Evolutionary conservation across 2,113 vertebrate genomes (phyloP), one percentile per base, ranked within the genome.

Genomic region (Anhinga rufa): DNA sequence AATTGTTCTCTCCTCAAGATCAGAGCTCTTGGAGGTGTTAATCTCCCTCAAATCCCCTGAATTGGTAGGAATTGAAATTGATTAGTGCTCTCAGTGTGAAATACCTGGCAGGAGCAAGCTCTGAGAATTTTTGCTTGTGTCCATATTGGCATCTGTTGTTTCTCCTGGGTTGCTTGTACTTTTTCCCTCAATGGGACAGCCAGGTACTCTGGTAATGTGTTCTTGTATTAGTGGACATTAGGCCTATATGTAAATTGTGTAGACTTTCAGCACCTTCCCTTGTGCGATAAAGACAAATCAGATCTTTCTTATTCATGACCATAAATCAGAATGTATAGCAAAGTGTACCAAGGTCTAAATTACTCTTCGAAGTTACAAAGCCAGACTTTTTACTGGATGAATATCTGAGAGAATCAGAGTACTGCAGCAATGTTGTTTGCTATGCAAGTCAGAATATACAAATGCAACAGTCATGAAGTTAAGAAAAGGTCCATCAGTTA

Each of bases 11-110:
- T 88, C n/a, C 62, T 93, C 80, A 75, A 65, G 90, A 78, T 78
- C 68, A 36, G 49, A 61, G 48, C 32, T 84, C 28, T 51, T 61
- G 36, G 40, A 88, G 60, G 26, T 32, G 11, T 79, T 92, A 74
- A 82, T 79, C 82, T 95, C 31, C 40, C 66, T 82, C 65, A 93
- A 85, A 89, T 94, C 52, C 91, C 49, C 65, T 61, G 52, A 69
- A 91, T 89, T 83, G 62, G 80, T 82, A 76, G 72, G 57, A 91
- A 92, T 64, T 90, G 68, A 90, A 94, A 77, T 90, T 66, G 71
- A 81, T 95, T 78, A 68, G 76, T 88, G 55, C 83, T 90, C 58
- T 87, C 70, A 54, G 54, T 52, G 60, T 89, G 72, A 92, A 94
- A 65, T 49, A 88, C 25, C 38, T 79, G 88, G 40, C 36, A 65